Evolutionary conservation across 2,797 vertebrate genomes (phyloP), one percentile per base, ranked within the genome.

Genomic region (Liasis olivaceus): DNA sequence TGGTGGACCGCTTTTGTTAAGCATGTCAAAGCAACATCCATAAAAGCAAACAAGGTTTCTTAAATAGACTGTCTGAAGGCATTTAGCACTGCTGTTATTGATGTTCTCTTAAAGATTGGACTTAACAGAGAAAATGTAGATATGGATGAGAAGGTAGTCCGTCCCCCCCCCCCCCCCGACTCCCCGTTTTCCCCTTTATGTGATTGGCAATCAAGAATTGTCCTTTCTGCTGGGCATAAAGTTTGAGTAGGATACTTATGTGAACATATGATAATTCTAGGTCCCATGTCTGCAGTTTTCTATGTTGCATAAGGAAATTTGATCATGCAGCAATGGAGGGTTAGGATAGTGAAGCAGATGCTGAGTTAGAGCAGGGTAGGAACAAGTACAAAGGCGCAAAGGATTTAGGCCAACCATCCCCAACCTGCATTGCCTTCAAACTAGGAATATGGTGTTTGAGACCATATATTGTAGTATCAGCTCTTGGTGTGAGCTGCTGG

Each of bases 1-100:
- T 56, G 84, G 36, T 47, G 91, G 91, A 36, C 51, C 93, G 4
- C 85, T 94, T 93, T 91, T 96, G 86, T 20, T 93, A 62, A 86
- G 85, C 51, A 91, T 94, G 92, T 88, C 60, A 36, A 51, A 13
- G 3, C 22, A 92, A 84, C 87, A 15, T 51, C 94, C 92, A 89
- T 60, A 94, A 94, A 90, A 69, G 90, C 87, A 20, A 56, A 92
- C 5, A 84, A 20, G 4, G 0, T 89, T 93, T 85, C 88, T 81
- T 60, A 1, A 2, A 0, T 85, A 60, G 1, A 72, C 36, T 36
- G 20, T 72, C 90, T 31, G 8, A 94, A 95, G 92, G 28, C 36
- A n/a, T 1, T 93, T 87, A 1, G 36, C 12, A 3, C 77, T 62
- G 2, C 72, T 94, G 90, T 8, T 90, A 0, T 2, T 81, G 20